These are phyloP conservation scores for Lamprotornis superbus DNA, from an alignment of 2,113 vertebrate genomes.

Conservation along the genomic window DNA sequence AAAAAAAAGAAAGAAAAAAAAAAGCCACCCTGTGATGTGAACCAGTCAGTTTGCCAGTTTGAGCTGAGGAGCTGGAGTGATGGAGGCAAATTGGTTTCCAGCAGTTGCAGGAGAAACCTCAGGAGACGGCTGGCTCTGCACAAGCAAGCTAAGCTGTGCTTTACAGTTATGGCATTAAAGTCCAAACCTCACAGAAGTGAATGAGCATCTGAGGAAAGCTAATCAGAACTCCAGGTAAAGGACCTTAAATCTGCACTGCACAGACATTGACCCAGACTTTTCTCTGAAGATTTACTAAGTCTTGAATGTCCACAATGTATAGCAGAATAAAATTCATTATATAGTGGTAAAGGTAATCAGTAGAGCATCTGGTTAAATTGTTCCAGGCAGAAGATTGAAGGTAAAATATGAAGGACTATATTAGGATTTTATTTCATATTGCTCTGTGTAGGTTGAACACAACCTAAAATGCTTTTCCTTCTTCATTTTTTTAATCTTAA, in stretches of 20 bases:
- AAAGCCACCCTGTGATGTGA: constrained; percentile 43
- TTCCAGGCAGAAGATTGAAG: constrained; percentile 33
- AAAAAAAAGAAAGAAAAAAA: not conserved
- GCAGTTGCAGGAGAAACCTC: constrained; percentile 61
- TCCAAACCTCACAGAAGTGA: constrained; percentile 62
- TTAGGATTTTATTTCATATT: constrained; percentile 38
- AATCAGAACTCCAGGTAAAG: constrained; percentile 62
- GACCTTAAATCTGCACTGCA: constrained; percentile 53
- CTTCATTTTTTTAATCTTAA: constrained; percentile 11
- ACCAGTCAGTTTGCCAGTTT: constrained; percentile 41
- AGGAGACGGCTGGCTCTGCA: constrained; percentile 46
- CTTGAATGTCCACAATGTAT: constrained; percentile 15
- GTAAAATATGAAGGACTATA: constrained; percentile 19
- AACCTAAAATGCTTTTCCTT: constrained; percentile 18
- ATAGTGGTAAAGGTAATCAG: constrained; percentile 38
- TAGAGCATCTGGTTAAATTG: constrained; percentile 50
- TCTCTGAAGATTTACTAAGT: constrained; percentile 55
- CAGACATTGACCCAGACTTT: constrained; percentile 34
- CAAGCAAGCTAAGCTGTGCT: constrained; percentile 63
- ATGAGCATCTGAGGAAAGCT: constrained; percentile 64
- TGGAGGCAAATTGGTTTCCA: constrained; percentile 67
- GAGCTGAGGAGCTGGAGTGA: constrained; percentile 38
- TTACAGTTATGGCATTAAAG: constrained; percentile 60
- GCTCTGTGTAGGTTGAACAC: not conserved
- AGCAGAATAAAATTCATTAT: constrained; percentile 52